Evolutionary conservation across 1,140 invertebrate species (phyloP).

Genomic region (Aphis gossypii): DNA sequence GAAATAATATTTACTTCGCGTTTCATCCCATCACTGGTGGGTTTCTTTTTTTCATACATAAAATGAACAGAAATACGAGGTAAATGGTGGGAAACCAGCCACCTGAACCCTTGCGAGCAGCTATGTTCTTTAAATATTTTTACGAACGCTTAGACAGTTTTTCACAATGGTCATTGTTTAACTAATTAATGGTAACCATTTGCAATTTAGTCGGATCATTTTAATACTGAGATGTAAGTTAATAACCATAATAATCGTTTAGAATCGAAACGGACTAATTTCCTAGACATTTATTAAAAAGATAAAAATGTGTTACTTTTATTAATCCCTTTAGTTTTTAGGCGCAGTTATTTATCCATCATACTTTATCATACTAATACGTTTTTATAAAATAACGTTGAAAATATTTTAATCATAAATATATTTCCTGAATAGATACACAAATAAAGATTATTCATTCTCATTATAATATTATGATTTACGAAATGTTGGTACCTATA

Average conservation of each 20-base stretch:
- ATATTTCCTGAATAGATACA: background rate
- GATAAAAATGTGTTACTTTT: background rate
- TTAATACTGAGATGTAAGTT: background rate
- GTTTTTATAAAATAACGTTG: background rate
- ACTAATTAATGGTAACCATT: constrained; percentile 2
- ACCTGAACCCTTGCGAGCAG: background rate
- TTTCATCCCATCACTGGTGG: background rate
- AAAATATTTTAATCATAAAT: background rate
- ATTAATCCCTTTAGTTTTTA: background rate
- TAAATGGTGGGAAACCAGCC: constrained; percentile 29
- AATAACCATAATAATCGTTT: background rate
- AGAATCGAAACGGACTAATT: background rate
- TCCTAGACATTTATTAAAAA: background rate
- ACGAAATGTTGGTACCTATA: background rate
- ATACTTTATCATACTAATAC: background rate
- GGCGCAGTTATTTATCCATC: background rate
- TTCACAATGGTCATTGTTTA: constrained; percentile 44
- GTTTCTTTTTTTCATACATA: constrained; percentile 1
- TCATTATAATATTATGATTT: background rate
- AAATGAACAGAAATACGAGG: background rate
- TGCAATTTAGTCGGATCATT: background rate
- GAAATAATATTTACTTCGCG: constrained; percentile 37
- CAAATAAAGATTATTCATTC: background rate
- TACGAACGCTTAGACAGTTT: constrained; percentile 30
- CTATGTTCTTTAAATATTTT: constrained; percentile 40